Evolutionary conservation across 1,140 invertebrate species (phyloP).

Genomic region (Drosophila pallidifrons): DNA sequence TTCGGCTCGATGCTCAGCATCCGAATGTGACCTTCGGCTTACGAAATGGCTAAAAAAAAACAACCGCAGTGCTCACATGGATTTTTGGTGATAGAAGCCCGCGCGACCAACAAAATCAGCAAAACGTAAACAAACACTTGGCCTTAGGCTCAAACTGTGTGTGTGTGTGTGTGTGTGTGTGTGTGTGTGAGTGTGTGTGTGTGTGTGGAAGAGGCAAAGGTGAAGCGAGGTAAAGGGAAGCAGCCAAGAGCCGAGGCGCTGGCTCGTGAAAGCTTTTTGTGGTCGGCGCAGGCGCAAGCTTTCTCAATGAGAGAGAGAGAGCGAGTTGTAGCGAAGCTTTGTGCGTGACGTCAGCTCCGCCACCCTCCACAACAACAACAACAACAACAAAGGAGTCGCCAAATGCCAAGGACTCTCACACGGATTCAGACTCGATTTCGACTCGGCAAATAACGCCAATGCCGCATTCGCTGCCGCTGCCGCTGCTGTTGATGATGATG

Average conservation of each 20-base stretch:
- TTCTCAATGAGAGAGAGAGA: constrained; percentile 1
- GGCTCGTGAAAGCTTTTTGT: constrained; percentile 45
- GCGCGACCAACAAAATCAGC: constrained; percentile 25
- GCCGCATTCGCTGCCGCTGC: neutral
- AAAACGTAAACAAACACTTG: constrained; percentile 82
- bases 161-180: no score
- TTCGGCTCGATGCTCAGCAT: constrained; percentile 4
- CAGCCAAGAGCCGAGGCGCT: neutral
- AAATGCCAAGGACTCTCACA: constrained; percentile 74
- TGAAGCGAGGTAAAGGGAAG: neutral
- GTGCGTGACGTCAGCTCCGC: constrained; percentile 63
- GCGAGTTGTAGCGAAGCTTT: constrained; percentile 29
- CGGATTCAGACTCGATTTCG: neutral
- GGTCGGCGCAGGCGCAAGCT: constrained; percentile 39
- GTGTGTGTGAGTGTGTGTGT: no score
- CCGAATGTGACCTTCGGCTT: constrained; percentile 40
- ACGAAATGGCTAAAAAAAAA: neutral
- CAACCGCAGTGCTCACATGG: neutral
- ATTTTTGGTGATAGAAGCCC: neutral
- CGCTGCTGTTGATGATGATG: neutral
- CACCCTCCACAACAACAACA: neutral
- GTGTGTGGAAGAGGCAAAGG: neutral
- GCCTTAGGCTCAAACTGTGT: constrained; percentile 12
- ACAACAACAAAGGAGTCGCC: constrained; percentile 5
- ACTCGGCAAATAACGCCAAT: constrained; percentile 9